phyloP scores from a whole-genome alignment of 1,140 invertebrate genomes.

The Meloidogyne exigua region DNA sequence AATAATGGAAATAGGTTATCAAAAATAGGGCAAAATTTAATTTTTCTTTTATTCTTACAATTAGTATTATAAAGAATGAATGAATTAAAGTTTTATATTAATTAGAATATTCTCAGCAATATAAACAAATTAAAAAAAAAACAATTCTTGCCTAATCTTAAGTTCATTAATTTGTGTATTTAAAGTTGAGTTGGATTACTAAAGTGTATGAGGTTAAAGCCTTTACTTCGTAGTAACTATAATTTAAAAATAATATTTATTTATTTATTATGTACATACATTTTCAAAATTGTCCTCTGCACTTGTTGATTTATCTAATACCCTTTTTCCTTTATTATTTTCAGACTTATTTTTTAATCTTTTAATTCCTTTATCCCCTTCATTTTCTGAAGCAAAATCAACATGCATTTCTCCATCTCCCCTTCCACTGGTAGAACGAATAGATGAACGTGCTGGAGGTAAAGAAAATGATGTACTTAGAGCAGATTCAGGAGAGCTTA shows the following conservation, averaged over 20 bases:
- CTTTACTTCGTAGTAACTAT: conserved; percentile 31
- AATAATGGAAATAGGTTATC: not conserved
- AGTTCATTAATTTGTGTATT: not conserved
- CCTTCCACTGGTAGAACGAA: not conserved
- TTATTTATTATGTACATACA: conserved; percentile 3
- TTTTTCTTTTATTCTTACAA: not conserved
- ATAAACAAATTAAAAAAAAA: too few species aligned
- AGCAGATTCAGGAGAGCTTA: not conserved
- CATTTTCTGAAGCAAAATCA: not conserved
- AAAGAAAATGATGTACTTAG: not conserved
- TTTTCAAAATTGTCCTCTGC: conserved; percentile 8
- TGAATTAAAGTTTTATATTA: too few species aligned
- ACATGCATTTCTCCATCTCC: not conserved
- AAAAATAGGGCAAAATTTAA: not conserved
- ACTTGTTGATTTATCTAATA: not conserved
- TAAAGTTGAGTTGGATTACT: conserved; percentile 39
- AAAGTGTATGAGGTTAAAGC: conserved; percentile 25
- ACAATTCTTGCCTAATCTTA: too few species aligned
- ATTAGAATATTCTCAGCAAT: too few species aligned
- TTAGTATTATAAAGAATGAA: too few species aligned
- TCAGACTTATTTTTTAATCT: not conserved
- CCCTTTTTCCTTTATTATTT: not conserved
- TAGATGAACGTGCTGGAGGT: conserved; percentile 8
- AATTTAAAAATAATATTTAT: conserved; percentile 7
- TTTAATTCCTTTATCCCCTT: not conserved